A percentile compares a stretch with the other conserved stretches of the same genome.
phyloP scores from a whole-genome alignment of 2,888 invertebrate genomes.

The Luperina nickerlii region DNA sequence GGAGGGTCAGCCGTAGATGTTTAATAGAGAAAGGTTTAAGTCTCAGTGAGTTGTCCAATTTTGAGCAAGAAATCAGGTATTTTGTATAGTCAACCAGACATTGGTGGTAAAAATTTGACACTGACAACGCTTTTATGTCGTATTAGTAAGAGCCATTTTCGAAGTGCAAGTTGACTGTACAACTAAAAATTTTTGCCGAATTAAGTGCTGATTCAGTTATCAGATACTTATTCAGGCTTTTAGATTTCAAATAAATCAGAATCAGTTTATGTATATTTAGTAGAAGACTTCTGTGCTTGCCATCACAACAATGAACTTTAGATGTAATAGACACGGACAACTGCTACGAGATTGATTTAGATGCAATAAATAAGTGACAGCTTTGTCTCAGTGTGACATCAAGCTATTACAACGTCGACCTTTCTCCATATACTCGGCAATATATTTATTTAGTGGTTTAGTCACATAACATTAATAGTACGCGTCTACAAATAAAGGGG shows the following conservation, averaged over 20 bases:
- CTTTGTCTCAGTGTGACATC: neutral
- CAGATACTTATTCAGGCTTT: neutral
- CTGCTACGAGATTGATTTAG: neutral
- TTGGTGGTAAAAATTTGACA: neutral
- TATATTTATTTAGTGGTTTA: slow-evolving; percentile 29
- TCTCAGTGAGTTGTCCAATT: neutral
- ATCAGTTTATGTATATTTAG: neutral
- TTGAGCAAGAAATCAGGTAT: too few species aligned
- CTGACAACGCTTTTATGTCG: neutral
- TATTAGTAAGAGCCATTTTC: neutral
- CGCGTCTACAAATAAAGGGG: slow-evolving; percentile 35
- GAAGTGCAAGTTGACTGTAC: neutral
- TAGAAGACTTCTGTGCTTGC: neutral
- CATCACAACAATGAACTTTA: too few species aligned
- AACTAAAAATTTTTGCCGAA: neutral
- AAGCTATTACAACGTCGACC: neutral
- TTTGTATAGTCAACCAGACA: too few species aligned
- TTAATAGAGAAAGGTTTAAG: slow-evolving; percentile 18
- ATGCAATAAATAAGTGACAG: too few species aligned
- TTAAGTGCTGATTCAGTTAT: neutral
- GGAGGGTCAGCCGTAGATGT: slow-evolving; percentile 6
- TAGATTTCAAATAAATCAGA: neutral
- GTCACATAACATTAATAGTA: slow-evolving; percentile 8
- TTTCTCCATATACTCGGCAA: slow-evolving; percentile 29
- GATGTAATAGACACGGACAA: neutral